phyloP scores from a whole-genome alignment of 2,113 vertebrate species.

The Cyanistes caeruleus region DNA sequence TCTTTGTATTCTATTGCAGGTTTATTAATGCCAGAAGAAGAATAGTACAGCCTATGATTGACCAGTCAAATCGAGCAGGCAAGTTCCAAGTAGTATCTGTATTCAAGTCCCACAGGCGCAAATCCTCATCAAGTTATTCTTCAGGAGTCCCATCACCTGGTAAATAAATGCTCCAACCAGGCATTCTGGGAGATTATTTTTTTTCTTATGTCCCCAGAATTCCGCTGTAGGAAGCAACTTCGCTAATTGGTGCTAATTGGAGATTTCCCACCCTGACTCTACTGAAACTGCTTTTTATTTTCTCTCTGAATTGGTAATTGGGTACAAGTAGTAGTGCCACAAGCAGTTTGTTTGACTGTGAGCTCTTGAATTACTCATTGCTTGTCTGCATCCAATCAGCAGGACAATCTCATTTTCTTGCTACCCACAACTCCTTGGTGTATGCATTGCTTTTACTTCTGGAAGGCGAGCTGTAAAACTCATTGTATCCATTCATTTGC shows the following conservation, averaged over 20 bases:
- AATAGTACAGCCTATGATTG: conserved; percentile 99
- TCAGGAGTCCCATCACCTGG: conserved; percentile 76
- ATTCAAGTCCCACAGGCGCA: conserved; percentile 72
- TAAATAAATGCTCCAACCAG: conserved; percentile 75
- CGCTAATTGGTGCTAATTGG: conserved; percentile 95
- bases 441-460: conserved; percentile 70
- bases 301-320: conserved; percentile 92
- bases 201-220: conserved; percentile 78
- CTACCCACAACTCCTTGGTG: conserved; percentile 77
- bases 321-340: conserved; percentile 86
- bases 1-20: conserved; percentile 85
- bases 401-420: conserved; percentile 76
- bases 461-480: conserved; percentile 71
- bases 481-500: conserved; percentile 79
- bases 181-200: conserved; percentile 79
- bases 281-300: conserved; percentile 88
- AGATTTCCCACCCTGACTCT: conserved; percentile 92
- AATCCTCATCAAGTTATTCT: conserved; percentile 77
- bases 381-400: conserved; percentile 78
- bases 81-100: conserved; percentile 80
- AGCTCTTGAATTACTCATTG: conserved; percentile 79
- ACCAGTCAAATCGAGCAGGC: conserved; percentile 99
- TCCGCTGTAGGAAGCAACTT: conserved; percentile 84
- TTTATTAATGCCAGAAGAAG: conserved; percentile 99
- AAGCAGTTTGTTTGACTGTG: conserved; percentile 81